phyloP scores from a whole-genome alignment of 2,797 vertebrate genomes.

The Cyprinella venusta region DNA sequence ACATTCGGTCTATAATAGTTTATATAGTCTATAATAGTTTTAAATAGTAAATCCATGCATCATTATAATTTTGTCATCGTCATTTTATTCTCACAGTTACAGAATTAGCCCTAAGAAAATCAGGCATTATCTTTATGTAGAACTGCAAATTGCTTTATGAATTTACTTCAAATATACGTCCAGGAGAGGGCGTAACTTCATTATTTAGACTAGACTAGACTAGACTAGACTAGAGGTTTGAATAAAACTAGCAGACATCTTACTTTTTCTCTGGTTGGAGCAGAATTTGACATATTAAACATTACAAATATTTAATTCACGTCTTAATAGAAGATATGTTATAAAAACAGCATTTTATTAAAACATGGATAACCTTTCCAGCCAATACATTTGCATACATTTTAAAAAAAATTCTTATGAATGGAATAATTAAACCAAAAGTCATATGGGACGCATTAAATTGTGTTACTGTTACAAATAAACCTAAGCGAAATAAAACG shows the following conservation, averaged over 20 bases:
- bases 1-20: not conserved
- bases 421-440: not conserved
- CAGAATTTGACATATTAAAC: not conserved
- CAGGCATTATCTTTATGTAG: not conserved
- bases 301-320: no score
- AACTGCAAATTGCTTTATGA: not conserved
- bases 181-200: slow-evolving; percentile 6
- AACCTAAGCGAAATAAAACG: not conserved
- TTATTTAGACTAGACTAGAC: not conserved
- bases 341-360: not conserved
- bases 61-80: not conserved
- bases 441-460: no score
- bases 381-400: not conserved
- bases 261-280: not conserved
- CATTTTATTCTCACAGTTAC: not conserved
- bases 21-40: not conserved
- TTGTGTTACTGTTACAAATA: no score
- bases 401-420: not conserved
- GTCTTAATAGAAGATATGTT: not conserved
- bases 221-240: no score
- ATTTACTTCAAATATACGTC: not conserved
- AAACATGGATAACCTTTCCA: not conserved
- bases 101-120: not conserved
- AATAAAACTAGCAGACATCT: not conserved
- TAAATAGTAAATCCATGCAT: not conserved